Evolutionary conservation across 2,113 vertebrate genomes (phyloP).

Genomic region (Calidris pygmaea): DNA sequence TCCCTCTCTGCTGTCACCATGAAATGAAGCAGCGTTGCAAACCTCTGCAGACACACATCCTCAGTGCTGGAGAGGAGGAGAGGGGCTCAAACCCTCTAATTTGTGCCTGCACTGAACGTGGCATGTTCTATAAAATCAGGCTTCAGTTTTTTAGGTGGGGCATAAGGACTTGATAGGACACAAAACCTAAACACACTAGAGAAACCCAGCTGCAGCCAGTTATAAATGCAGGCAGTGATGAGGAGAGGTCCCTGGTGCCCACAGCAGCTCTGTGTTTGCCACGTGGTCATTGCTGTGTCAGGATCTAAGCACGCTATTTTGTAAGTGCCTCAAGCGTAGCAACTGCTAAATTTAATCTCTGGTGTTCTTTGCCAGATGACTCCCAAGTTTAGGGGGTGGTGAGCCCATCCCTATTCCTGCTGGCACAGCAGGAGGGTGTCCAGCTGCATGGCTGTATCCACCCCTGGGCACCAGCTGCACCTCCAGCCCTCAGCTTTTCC

Average conservation of each 20-base stretch:
- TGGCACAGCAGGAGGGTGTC: background rate
- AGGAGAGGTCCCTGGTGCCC: background rate
- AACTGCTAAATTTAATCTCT: background rate
- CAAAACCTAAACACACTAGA: background rate
- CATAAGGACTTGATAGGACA: background rate
- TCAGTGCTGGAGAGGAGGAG: no score
- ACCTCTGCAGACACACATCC: background rate
- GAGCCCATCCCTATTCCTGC: background rate
- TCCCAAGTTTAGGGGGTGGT: background rate
- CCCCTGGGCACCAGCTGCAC: background rate
- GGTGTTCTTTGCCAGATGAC: background rate
- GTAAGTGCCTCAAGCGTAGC: background rate
- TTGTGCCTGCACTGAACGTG: rapidly evolving
- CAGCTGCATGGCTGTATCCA: background rate
- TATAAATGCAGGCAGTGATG: background rate
- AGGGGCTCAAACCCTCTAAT: rapidly evolving
- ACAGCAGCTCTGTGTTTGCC: background rate
- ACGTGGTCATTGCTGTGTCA: background rate
- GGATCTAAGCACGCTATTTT: background rate
- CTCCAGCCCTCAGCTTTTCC: background rate
- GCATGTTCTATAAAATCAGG: background rate
- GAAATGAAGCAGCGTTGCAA: background rate
- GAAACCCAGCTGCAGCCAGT: background rate
- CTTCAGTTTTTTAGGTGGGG: background rate
- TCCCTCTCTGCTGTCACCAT: background rate